A percentile compares a stretch with the other conserved stretches of the same genome.
Conservation (phyloP, 1,140 invertebrate genomes). For the Papilio machaon region DNA sequence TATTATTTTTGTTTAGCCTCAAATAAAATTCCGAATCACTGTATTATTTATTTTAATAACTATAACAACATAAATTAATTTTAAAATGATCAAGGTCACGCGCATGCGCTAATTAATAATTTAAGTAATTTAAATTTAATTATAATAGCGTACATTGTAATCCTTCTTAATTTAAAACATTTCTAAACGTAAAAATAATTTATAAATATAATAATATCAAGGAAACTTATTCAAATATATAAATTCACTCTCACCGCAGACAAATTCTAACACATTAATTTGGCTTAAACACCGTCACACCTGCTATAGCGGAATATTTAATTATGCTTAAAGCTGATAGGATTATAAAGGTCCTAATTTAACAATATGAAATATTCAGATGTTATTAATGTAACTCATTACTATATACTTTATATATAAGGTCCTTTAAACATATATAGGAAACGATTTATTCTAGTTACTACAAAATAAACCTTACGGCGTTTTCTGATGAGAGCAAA, state of each 20-base stretch:
- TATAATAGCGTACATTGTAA: neutral
- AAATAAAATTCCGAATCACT: too few relatives aligned
- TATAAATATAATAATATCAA: neutral
- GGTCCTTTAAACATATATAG: neutral
- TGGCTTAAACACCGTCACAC: constrained; percentile 43
- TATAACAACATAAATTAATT: too few relatives aligned
- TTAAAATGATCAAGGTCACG: too few relatives aligned
- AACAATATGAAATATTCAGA: constrained; percentile 22
- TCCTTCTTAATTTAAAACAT: neutral
- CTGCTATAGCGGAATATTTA: constrained; percentile 38
- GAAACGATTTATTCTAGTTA: too few relatives aligned
- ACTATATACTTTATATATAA: neutral
- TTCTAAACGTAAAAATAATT: neutral
- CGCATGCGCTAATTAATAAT: too few relatives aligned
- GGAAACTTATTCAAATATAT: constrained; percentile 39
- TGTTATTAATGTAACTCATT: neutral
- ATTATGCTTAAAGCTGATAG: constrained; percentile 37
- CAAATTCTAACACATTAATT: constrained; percentile 46
- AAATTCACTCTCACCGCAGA: constrained; percentile 44
- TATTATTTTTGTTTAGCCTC: too few relatives aligned
- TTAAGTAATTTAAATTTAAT: too few relatives aligned
- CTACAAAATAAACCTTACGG: too few relatives aligned
- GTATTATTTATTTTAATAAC: too few relatives aligned
- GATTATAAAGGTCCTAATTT: constrained; percentile 33
- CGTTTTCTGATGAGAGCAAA: too few relatives aligned